Evolutionary conservation across 30 jellyfish, hydroid and myxozoan genomes (phyloP).

Genomic region (Chrysaora quinquecirrha): DNA sequence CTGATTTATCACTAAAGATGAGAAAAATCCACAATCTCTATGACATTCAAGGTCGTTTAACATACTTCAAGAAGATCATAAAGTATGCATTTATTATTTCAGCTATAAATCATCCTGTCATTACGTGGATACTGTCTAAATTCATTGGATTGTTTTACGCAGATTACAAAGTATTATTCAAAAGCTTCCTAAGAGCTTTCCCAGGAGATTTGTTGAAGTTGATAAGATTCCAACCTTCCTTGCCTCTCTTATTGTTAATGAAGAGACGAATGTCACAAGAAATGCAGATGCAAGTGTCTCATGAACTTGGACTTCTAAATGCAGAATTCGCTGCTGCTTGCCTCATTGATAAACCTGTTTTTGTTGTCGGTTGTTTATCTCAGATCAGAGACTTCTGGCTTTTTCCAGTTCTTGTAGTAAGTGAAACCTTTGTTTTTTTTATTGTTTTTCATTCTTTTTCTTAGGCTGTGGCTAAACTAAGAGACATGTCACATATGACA

Average conservation of each 20-base stretch:
- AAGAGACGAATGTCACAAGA: constrained; percentile 21
- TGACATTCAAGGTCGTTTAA: constrained; percentile 25
- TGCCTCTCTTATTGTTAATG: constrained; percentile 35
- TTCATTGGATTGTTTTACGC: constrained; percentile 9
- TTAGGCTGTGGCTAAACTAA: too few species aligned
- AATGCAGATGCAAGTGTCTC: neutral
- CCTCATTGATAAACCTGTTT: constrained; percentile 41
- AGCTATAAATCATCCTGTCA: constrained; percentile 32
- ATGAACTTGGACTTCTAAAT: neutral
- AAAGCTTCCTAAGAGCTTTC: constrained; percentile 37
- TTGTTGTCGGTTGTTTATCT: constrained; percentile 54
- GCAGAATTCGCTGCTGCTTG: constrained; percentile 29
- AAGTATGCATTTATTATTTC: constrained; percentile 16
- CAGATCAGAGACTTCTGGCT: constrained; percentile 66
- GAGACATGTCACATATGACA: too few species aligned
- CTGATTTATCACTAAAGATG: constrained; percentile 32
- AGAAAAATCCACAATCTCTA: constrained; percentile 20
- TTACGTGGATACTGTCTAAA: constrained; percentile 16
- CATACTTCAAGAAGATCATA: constrained; percentile 20
- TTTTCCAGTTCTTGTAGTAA: constrained; percentile 75
- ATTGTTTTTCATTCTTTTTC: neutral
- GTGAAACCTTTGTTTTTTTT: neutral
- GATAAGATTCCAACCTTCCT: constrained; percentile 56
- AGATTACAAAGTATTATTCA: constrained; percentile 31
- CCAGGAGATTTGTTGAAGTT: constrained; percentile 25